Base-by-base conservation (phyloP, 2,888 invertebrate genomes). In the Dorcus parallelipipedus region DNA sequence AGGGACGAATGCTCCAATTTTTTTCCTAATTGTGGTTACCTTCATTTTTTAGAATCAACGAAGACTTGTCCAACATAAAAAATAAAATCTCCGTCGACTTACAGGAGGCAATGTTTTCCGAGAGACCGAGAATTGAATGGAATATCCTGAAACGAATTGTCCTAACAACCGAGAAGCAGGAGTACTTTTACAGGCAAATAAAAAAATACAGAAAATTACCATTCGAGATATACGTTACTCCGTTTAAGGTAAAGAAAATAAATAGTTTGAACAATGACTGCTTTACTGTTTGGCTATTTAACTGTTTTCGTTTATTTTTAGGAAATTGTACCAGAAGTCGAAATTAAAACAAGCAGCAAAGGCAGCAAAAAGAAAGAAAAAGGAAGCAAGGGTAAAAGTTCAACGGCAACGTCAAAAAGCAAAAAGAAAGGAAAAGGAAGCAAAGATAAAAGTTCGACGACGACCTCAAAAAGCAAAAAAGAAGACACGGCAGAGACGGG, bases 71-170 rank as follows among this genome's bases (percentile, higher is more conserved):
- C 17, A 62, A 64, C 23, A 63, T 76, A 10, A 70, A 68, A 55
- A 73, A 72, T 42, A 64, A 67, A 33, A 52, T 67, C 3, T 64
- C 70, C 14, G 57, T 72, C 26, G 47, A 68, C 43, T 56, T 70
- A 17, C 52, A 67, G 9, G 50, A 64, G 9, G 64, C 63, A 14
- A 57, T 73, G 39, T 62, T 63, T 52, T 61, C 54, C 51, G 61
- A 61, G n/a, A 60, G 56, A 5, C 67, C 72, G 2, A 63, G 73
- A 58, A 60, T 78, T 20, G 72, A 75, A 61, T 78, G 71, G 64
- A 76, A 76, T 58, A 67, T 64, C 47, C 56, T 78, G 38, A 73
- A 72, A 63, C 65, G 76, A 53, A 69, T 67, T 60, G 69, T 72
- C 49, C 54, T 75, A 20, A 62, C 64, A 2, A 61, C 60, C 33